phyloP scores from a whole-genome alignment of 2,113 vertebrate species.

The Muntiacus muntjak region DNA sequence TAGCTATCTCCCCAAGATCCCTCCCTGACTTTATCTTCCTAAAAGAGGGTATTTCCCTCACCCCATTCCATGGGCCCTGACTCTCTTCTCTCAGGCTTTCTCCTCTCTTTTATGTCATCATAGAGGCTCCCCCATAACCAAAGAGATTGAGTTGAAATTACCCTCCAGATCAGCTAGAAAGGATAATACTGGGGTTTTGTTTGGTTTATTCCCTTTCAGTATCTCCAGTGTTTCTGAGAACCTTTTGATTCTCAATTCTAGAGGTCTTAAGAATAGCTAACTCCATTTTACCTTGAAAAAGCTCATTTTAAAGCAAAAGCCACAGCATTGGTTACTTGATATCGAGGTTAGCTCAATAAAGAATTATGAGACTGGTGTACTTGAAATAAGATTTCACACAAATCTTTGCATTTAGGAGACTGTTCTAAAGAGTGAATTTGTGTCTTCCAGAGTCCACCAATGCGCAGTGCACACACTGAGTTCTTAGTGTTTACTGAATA shows the following conservation, averaged over 20 bases:
- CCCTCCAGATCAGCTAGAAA: not conserved
- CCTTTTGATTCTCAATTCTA: constrained; percentile 49
- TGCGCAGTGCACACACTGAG: not conserved
- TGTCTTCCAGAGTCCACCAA: not conserved
- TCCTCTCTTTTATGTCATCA: not conserved
- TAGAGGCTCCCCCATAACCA: not conserved
- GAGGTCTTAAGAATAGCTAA: constrained; percentile 25
- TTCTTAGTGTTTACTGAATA: constrained; percentile 23
- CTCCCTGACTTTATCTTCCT: not conserved
- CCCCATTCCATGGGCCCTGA: not conserved
- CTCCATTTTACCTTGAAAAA: constrained; percentile 60
- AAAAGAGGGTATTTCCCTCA: not conserved
- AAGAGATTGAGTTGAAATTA: not conserved
- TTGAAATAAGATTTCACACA: constrained; percentile 51
- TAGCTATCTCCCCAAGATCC: not conserved
- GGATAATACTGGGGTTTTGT: not conserved
- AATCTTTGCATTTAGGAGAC: constrained; percentile 6
- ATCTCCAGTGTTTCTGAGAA: not conserved
- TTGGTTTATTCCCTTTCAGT: not conserved
- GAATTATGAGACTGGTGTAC: constrained; percentile 37
- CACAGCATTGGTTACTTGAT: not conserved
- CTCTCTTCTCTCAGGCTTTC: not conserved
- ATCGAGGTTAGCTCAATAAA: constrained; percentile 42
- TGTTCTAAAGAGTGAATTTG: not conserved
- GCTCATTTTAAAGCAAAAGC: constrained; percentile 61